Conservation (phyloP, 2,888 invertebrate species). For the Cynaeus angustus region DNA sequence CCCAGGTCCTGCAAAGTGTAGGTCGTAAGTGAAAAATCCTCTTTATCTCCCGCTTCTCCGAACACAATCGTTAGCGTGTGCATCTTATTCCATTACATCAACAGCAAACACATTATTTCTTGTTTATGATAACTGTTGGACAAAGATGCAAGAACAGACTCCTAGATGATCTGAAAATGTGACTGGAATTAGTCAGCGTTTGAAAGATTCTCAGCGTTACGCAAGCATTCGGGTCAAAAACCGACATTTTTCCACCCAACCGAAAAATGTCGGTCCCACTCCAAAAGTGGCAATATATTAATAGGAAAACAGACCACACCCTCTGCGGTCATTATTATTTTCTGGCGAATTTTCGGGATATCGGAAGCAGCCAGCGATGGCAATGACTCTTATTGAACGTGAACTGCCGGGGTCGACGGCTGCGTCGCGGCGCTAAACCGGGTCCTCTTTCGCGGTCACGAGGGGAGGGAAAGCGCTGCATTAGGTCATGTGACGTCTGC, state of each 20-base stretch:
- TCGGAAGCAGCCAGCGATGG: constrained; percentile 61
- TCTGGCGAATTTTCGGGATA: constrained; percentile 23
- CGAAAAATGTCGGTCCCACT: constrained; percentile 32
- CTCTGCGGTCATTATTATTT: constrained; percentile 33
- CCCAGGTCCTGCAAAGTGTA: background rate
- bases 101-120: constrained; percentile 30
- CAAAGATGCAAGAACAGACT: constrained; percentile 2
- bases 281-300: constrained; percentile 43
- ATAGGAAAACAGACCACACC: constrained; percentile 46
- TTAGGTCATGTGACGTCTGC: constrained; percentile 65
- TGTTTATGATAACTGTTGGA: constrained; percentile 10
- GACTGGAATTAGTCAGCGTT: constrained; percentile 6
- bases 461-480: constrained; percentile 56
- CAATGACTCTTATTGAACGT: constrained; percentile 74
- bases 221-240: constrained; percentile 31
- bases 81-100: constrained; percentile 48
- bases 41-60: constrained; percentile 37
- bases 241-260: constrained; percentile 38
- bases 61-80: constrained; percentile 43
- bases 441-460: constrained; percentile 67
- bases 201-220: constrained; percentile 18
- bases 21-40: constrained; percentile 37
- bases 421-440: constrained; percentile 66
- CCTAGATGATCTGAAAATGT: constrained; percentile 1
- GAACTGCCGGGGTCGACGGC: constrained; percentile 73